Conservation (phyloP, 2,888 invertebrate species). For the Synergus laeviventris region DNA sequence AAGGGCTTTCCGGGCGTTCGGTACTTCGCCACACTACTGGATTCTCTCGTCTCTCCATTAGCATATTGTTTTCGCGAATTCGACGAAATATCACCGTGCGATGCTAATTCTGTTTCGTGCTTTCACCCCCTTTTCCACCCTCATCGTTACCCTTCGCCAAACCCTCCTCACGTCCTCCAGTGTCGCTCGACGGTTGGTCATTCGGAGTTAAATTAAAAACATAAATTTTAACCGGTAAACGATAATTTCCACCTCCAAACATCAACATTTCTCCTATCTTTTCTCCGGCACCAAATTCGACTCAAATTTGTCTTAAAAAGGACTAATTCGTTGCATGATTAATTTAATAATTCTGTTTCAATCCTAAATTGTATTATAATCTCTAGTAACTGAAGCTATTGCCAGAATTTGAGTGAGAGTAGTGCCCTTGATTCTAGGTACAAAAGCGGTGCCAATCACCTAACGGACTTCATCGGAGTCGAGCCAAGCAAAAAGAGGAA, state of each 20-base stretch:
- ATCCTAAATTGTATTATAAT: neutral
- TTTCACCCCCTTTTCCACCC: slow-evolving; percentile 55
- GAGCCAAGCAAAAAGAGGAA: slow-evolving; percentile 98
- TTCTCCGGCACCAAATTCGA: neutral
- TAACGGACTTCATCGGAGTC: slow-evolving; percentile 96
- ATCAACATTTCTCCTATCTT: neutral
- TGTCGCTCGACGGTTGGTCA: slow-evolving; percentile 71
- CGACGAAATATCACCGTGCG: slow-evolving; percentile 71
- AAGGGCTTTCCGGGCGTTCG: slow-evolving; percentile 46
- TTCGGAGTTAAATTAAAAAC: slow-evolving; percentile 75
- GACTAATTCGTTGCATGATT: neutral
- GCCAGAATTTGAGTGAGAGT: slow-evolving; percentile 72
- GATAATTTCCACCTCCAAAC: slow-evolving; percentile 49
- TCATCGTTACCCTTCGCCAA: slow-evolving; percentile 46
- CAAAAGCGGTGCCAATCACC: slow-evolving; percentile 93
- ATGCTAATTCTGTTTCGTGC: slow-evolving; percentile 69
- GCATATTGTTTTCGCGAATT: slow-evolving; percentile 75
- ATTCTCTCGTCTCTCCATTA: slow-evolving; percentile 67
- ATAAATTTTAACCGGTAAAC: slow-evolving; percentile 69
- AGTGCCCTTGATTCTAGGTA: slow-evolving; percentile 83
- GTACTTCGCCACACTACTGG: slow-evolving; percentile 50
- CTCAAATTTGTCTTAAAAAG: neutral
- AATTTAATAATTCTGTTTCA: neutral
- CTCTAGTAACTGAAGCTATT: slow-evolving; percentile 24
- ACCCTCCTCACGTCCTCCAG: slow-evolving; percentile 39